These are phyloP conservation scores for Drosophila villosipedis DNA, from an alignment of 2,888 invertebrate genomes.

Conservation along the genomic window DNA sequence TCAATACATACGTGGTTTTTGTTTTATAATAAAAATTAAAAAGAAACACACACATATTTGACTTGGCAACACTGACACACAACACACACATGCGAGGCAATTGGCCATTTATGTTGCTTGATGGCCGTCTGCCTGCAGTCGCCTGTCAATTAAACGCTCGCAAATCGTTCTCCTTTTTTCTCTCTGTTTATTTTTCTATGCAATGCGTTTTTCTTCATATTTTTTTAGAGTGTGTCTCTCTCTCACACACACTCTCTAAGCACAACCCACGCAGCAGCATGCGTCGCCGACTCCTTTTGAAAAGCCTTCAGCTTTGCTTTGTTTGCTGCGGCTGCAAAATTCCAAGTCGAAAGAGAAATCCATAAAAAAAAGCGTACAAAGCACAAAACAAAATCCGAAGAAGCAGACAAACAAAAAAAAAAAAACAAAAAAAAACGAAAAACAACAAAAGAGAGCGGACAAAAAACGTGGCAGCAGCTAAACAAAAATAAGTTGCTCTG, in stretches of 20 bases:
- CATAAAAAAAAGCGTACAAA: constrained; percentile 46
- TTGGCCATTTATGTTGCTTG: constrained; percentile 45
- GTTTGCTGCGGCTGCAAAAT: constrained; percentile 52
- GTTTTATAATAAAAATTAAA: background rate
- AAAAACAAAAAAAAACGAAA: constrained; percentile 31
- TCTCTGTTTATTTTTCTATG: constrained; percentile 31
- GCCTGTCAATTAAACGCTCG: constrained; percentile 55
- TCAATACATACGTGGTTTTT: background rate
- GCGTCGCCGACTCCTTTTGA: constrained; percentile 1
- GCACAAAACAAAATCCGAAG: constrained; percentile 42
- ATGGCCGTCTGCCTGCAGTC: constrained; percentile 28
- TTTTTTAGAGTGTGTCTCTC: background rate
- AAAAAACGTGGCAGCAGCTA: constrained; percentile 70
- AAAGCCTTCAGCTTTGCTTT: constrained; percentile 43
- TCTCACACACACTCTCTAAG: background rate
- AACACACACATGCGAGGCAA: constrained; percentile 33
- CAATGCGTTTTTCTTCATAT: background rate
- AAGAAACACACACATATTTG: background rate
- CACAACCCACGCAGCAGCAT: constrained; percentile 19
- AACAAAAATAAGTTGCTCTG: constrained; percentile 71
- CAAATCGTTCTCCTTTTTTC: constrained; percentile 22
- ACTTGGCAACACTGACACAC: constrained; percentile 4
- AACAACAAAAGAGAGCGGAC: constrained; percentile 44
- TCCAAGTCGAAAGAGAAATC: constrained; percentile 67
- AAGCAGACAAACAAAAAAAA: constrained; percentile 34